Percentiles rank a stretch among this genome's conserved stretches.
These are phyloP conservation scores for Potamarius usumacintae DNA, from an alignment of 2,113 vertebrate genomes.

Conservation along the genomic window DNA sequence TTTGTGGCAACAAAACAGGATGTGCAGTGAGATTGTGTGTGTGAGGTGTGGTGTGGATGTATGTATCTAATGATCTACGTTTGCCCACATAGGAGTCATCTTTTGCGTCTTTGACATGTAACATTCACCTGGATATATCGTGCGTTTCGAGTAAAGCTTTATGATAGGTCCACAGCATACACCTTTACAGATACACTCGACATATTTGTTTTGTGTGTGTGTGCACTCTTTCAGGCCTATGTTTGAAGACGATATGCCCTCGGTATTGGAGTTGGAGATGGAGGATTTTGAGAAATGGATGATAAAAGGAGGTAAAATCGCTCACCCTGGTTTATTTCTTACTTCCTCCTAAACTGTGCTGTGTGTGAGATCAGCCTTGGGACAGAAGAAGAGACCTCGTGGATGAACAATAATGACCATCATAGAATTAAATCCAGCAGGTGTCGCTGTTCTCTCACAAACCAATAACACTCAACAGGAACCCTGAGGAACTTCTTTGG, in stretches of 20 bases:
- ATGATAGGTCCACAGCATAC: neutral
- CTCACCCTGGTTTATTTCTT: neutral
- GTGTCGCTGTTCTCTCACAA: slow-evolving; percentile 24
- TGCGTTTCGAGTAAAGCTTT: too few relatives aligned
- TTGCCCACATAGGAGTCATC: too few relatives aligned
- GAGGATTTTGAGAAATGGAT: slow-evolving; percentile 96
- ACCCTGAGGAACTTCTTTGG: neutral
- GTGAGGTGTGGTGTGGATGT: neutral
- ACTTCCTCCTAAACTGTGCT: neutral
- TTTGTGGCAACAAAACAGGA: neutral
- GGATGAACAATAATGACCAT: neutral
- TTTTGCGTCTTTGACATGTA: too few relatives aligned
- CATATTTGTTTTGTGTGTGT: neutral
- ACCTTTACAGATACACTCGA: neutral
- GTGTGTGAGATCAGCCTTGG: neutral
- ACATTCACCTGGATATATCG: too few relatives aligned
- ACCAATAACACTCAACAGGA: neutral
- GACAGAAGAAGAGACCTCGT: neutral
- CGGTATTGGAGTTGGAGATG: slow-evolving; percentile 97
- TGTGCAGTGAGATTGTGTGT: neutral
- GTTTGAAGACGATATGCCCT: slow-evolving; percentile 97
- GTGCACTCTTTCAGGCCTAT: slow-evolving; percentile 78
- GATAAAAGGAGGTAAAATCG: slow-evolving; percentile 78
- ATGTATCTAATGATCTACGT: too few relatives aligned
- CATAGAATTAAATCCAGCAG: slow-evolving; percentile 18